Conservation (phyloP, 2,113 vertebrate genomes). For the Hystrix cristata region DNA sequence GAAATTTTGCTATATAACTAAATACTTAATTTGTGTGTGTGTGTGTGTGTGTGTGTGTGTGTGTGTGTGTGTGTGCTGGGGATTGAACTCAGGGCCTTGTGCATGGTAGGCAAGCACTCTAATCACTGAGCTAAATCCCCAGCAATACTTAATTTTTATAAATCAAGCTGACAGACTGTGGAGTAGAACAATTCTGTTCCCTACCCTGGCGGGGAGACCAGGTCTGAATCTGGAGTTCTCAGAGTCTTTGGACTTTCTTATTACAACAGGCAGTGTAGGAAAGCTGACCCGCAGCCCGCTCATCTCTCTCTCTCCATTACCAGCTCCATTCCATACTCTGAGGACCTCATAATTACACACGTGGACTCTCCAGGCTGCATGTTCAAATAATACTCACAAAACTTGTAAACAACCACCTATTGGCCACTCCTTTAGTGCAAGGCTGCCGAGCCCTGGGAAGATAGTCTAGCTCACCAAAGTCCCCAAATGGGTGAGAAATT, state of each 20-base stretch:
- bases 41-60: too few relatives aligned
- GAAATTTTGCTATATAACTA: neutral
- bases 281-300: neutral
- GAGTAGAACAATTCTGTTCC: constrained; percentile 20
- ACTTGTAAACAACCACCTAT: neutral
- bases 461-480: neutral
- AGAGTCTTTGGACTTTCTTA: neutral
- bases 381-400: neutral
- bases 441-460: neutral
- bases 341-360: neutral
- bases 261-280: neutral
- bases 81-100: too few relatives aligned
- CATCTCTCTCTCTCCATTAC: neutral
- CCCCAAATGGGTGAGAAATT: neutral
- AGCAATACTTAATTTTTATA: neutral
- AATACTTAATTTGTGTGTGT: neutral
- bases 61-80: too few relatives aligned
- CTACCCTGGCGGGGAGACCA: neutral
- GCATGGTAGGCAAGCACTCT: too few relatives aligned
- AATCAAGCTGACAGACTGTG: neutral
- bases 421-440: neutral
- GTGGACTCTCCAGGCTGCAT: neutral
- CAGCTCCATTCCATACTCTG: neutral
- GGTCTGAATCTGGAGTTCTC: constrained; percentile 13
- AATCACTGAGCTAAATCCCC: too few relatives aligned